Evolutionary conservation across 1,140 invertebrate genomes (phyloP).

Genomic region (Hycleus cichorii): DNA sequence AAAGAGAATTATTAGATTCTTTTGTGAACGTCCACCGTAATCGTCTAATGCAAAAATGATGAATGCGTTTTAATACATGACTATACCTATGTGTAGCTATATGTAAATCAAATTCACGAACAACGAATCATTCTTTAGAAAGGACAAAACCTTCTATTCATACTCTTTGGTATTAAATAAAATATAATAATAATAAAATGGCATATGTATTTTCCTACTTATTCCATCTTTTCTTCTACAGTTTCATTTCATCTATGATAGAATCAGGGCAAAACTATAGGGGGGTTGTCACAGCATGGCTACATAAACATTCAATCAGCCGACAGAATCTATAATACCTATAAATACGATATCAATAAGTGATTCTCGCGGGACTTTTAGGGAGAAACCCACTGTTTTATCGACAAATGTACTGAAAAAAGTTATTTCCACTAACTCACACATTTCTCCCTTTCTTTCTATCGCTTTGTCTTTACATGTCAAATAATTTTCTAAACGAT

Average conservation of each 20-base stretch:
- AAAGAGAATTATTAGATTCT: conserved; percentile 9
- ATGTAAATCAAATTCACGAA: too few relatives aligned
- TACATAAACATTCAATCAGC: conserved; percentile 33
- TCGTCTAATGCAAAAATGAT: not conserved
- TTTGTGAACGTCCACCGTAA: conserved; percentile 3
- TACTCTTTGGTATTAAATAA: not conserved
- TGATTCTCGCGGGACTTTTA: conserved; percentile 30
- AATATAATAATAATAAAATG: not conserved
- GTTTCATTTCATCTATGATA: not conserved
- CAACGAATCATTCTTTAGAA: too few relatives aligned
- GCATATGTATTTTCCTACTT: not conserved
- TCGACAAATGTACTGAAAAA: conserved; percentile 37
- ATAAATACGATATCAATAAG: conserved; percentile 41
- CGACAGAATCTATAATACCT: conserved; percentile 41
- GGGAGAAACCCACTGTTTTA: conserved; percentile 33
- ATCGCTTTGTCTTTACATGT: not conserved
- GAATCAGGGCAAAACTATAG: not conserved
- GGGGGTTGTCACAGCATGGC: conserved; percentile 10
- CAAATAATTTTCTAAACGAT: too few relatives aligned
- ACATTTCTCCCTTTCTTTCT: conserved; percentile 4
- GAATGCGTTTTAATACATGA: not conserved
- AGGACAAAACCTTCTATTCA: not conserved
- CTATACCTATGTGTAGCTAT: too few relatives aligned
- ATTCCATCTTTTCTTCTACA: too few relatives aligned
- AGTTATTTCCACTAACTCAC: conserved; percentile 19